Base-by-base conservation (phyloP, 2,797 vertebrate genomes). In the Natrix natrix region DNA sequence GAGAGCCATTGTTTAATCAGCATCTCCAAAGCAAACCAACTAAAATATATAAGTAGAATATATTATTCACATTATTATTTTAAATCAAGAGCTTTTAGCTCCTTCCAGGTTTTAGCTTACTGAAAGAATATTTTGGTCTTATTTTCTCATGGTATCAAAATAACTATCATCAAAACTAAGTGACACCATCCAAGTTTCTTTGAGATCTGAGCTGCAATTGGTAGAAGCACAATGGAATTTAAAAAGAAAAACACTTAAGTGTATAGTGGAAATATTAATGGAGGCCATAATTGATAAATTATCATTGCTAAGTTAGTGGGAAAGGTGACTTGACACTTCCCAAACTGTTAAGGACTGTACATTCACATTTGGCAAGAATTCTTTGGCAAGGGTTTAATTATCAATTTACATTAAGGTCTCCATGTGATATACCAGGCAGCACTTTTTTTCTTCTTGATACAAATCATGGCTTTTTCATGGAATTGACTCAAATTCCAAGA, bases 221-320 rank as follows among this genome's bases (percentile, higher is more conserved):
- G 87, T 69, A 59, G 0, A 90, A 55, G 66, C 66, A 83, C 59
- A 95, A 52, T 90, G 89, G 93, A 87, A 93, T 63, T 22, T 90
- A 93, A 93, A 95, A 95, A 95, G 91, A 94, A 92, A 93, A 94
- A 95, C n/a, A 17, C 66, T 95, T 93, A 94, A 88, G 95, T 95
- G 94, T 91, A 95, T 96, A 95, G 94, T 94, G 89, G 94, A 92
- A 96, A 92, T 94, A 91, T 87, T 97, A 95, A 97, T 97, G 95
- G 96, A 95, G 92, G 92, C 87, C 94, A 96, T 32, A 95, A 94
- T 92, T 97, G 96, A 95, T 96, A 96, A 96, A 96, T 96, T 97
- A 93, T 95, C 94, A 83, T 96, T 95, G 94, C 96, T 94, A 96
- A 95, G 93, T 96, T 96, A 86, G 93, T 94, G 89, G 96, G 92